phyloP scores from a whole-genome alignment of 2,113 vertebrate genomes.

The Heteronetta atricapilla region DNA sequence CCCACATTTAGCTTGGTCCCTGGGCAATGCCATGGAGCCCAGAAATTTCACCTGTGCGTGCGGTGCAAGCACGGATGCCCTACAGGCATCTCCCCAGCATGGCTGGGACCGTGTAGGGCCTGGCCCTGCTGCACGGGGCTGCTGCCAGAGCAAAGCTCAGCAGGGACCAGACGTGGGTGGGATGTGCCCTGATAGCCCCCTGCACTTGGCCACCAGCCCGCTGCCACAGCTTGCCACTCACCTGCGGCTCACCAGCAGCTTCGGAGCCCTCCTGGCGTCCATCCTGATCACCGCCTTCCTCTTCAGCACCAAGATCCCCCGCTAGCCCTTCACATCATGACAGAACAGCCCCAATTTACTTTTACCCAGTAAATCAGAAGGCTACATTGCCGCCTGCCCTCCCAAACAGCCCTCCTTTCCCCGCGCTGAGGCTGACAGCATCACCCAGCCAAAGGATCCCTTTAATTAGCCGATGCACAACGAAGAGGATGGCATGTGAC shows the following conservation, averaged over 20 bases:
- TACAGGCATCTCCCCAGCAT: not conserved
- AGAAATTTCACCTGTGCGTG: rapidly evolving
- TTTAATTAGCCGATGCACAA: not conserved
- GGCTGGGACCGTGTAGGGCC: no score
- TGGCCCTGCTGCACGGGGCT: no score
- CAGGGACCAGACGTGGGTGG: no score
- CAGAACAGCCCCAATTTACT: rapidly evolving
- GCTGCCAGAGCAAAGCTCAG: no score
- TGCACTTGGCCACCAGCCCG: no score
- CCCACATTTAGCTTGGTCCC: not conserved
- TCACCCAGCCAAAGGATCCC: not conserved
- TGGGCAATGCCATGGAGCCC: not conserved
- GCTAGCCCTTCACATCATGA: rapidly evolving
- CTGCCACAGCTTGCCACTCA: not conserved
- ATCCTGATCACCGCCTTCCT: rapidly evolving
- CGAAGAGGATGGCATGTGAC: not conserved
- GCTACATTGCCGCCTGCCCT: rapidly evolving
- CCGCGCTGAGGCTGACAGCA: not conserved
- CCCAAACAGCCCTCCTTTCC: not conserved
- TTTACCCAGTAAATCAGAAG: rapidly evolving
- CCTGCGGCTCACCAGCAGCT: not conserved
- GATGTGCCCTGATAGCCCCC: no score
- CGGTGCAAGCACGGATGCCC: no score
- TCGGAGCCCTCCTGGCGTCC: not conserved
- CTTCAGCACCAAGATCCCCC: rapidly evolving